Evolutionary conservation across 2,113 vertebrate genomes (phyloP), one percentile per base, ranked within the genome.

Genomic region (Erinaceus europaeus): DNA sequence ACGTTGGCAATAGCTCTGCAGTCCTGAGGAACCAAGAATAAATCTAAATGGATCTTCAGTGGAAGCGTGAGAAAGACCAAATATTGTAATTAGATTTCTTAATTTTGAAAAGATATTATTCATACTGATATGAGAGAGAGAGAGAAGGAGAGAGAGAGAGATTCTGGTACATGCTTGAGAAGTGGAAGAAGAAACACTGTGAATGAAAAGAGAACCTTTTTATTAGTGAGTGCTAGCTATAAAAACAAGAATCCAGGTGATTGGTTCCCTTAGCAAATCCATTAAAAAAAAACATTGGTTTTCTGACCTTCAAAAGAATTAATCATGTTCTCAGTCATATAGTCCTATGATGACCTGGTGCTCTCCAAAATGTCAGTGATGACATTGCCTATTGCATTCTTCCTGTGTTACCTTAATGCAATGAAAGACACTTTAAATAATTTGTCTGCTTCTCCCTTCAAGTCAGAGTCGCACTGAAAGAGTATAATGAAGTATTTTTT

Each of bases 291-390:
- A 57, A 84, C 55, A 92, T 40, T 89, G 32, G 75, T 75, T 90
- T 64, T 36, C 65, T 93, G 93, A 92, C 95, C 95, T 95, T 95
- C 91, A 86, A 64, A 84, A 55, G 64, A 79, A 85, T 88, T 81
- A 91, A 93, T 93, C 46, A 87, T 93, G 57, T 74, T 59, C 71
- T 86, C 44, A 46, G 67, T 85, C 84, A 84, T 75, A 74, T 29
- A 46, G 4, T 55, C 23, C 23, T 25, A 21, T 36, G 9, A 69
- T 88, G 79, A 91, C 74, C 81, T 67, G 73, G 9, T 89, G 74
- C 84, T 84, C 87, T 91, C 57, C 59, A 82, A 93, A 96, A 94
- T 92, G 72, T 93, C 93, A 94, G 34, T 86, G 88, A 82, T 48
- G 40, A 93, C 92, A 94, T 64, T 83, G 40, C 57, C 55, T 14